These are phyloP conservation scores for Pilophorus perplexus DNA, from an alignment of 2,888 invertebrate species.

Conservation along the genomic window DNA sequence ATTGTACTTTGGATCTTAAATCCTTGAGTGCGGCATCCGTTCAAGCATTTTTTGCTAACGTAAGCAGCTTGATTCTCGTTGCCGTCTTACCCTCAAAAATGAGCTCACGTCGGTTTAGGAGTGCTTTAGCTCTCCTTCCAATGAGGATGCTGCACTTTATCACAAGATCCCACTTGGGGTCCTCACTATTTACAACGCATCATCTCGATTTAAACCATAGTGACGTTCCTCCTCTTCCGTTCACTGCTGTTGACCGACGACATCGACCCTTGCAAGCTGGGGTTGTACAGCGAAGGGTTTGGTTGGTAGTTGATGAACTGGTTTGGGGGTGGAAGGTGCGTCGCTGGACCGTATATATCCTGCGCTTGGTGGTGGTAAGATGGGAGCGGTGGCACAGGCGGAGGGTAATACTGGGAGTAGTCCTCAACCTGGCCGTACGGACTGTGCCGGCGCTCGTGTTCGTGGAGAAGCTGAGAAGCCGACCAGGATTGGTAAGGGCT, in stretches of 20 bases:
- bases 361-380: slow-evolving; percentile 52
- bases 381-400: slow-evolving; percentile 59
- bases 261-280: slow-evolving; percentile 59
- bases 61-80: no score
- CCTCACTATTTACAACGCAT: no score
- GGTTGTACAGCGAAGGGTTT: slow-evolving; percentile 54
- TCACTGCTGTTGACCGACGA: slow-evolving; percentile 58
- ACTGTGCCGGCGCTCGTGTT: slow-evolving; percentile 59
- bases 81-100: no score
- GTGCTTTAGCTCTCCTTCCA: no score
- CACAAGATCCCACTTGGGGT: no score
- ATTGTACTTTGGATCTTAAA: no score
- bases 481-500: slow-evolving; percentile 62
- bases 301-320: slow-evolving; percentile 51
- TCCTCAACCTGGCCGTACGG: slow-evolving; percentile 52
- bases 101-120: no score
- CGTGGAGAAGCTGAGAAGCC: slow-evolving; percentile 60
- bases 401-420: slow-evolving; percentile 51
- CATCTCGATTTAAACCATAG: slow-evolving; percentile 56
- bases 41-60: no score
- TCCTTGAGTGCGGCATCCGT: no score
- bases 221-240: slow-evolving; percentile 60
- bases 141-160: no score
- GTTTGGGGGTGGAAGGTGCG: slow-evolving; percentile 48
- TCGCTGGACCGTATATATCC: slow-evolving; percentile 53